Conservation (phyloP, 2,113 vertebrate genomes). For the Tapirus terrestris region DNA sequence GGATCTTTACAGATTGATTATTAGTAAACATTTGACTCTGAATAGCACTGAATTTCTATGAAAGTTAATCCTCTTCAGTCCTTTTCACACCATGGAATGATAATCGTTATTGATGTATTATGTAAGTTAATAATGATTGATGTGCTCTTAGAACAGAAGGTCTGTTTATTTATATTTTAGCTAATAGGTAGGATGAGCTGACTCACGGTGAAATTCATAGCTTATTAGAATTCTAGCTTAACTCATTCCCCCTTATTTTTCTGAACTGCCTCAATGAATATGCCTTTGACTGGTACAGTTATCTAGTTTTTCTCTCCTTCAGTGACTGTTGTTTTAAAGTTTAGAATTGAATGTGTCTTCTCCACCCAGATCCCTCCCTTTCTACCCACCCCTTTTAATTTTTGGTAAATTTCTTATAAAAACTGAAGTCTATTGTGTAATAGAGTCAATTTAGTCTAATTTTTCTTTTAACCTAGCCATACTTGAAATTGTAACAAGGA, state of each 20-base stretch:
- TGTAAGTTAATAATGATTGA: not conserved
- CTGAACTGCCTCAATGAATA: not conserved
- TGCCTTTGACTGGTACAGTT: not conserved
- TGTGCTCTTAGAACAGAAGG: not conserved
- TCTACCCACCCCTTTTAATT: not conserved
- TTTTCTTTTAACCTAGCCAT: not conserved
- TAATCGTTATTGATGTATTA: not conserved
- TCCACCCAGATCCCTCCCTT: not conserved
- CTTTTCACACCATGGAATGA: not conserved
- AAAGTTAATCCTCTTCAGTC: not conserved
- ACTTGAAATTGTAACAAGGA: not conserved
- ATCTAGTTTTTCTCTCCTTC: not conserved
- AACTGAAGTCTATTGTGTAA: not conserved
- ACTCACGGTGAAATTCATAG: not conserved
- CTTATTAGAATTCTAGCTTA: not conserved
- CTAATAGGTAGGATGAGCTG: not conserved
- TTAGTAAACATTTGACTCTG: slow-evolving; percentile 3
- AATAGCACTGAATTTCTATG: not conserved
- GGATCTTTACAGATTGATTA: not conserved
- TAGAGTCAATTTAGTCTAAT: not conserved
- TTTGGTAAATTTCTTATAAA: not conserved
- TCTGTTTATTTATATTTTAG: slow-evolving; percentile 10
- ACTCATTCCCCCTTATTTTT: not conserved
- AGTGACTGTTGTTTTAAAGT: not conserved
- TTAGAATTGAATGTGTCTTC: not conserved